These are phyloP conservation scores for Pogonomyrmex barbatus DNA, from an alignment of 1,140 invertebrate species.

Conservation along the genomic window DNA sequence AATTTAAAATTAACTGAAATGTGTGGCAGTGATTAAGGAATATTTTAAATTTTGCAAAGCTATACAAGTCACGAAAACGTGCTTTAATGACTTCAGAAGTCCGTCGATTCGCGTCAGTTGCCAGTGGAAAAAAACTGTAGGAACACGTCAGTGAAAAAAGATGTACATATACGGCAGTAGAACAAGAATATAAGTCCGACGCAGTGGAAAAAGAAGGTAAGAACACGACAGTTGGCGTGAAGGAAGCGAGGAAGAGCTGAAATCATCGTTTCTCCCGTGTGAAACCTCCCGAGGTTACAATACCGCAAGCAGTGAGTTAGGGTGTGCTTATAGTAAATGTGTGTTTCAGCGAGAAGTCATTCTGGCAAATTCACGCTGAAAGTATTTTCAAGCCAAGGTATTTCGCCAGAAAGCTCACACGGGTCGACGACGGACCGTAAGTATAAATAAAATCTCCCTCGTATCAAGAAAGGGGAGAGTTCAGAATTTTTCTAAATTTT, in stretches of 20 bases:
- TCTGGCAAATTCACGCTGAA: constrained; percentile 1
- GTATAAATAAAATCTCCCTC: not conserved
- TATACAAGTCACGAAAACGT: not conserved
- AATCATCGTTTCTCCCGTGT: constrained; percentile 54
- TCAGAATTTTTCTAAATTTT: not conserved
- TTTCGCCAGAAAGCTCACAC: not conserved
- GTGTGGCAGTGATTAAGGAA: not conserved
- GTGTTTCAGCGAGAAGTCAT: constrained; percentile 51
- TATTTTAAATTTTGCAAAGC: not conserved
- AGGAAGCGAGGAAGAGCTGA: constrained; percentile 52
- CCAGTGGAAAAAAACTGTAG: constrained; percentile 7
- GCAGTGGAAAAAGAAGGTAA: constrained; percentile 57
- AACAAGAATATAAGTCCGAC: constrained; percentile 25
- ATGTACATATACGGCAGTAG: constrained; percentile 33
- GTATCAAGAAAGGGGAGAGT: too few species aligned
- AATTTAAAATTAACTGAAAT: not conserved
- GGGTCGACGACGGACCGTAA: not conserved
- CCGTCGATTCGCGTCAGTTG: constrained; percentile 20
- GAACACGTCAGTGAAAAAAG: constrained; percentile 26
- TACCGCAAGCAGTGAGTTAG: constrained; percentile 57
- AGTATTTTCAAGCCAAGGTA: constrained; percentile 7
- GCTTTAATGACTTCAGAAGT: constrained; percentile 22
- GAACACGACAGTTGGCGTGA: constrained; percentile 57
- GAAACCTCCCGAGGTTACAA: constrained; percentile 58
- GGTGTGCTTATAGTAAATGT: constrained; percentile 57